These are phyloP conservation scores for Cryptophagus acutangulus DNA, from an alignment of 2,888 invertebrate species.

Conservation along the genomic window DNA sequence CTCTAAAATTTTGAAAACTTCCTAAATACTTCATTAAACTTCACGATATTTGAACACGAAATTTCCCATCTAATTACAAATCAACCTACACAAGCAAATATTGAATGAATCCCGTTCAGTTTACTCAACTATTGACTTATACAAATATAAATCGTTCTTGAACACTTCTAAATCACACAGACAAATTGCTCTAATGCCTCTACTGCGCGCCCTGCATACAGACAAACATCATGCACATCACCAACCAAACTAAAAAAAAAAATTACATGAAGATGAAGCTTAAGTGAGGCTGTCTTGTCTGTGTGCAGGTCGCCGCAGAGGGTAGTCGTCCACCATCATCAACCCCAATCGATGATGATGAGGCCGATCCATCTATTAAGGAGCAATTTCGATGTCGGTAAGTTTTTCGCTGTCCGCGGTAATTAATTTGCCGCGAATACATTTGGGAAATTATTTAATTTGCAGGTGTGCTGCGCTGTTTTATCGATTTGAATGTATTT, in stretches of 20 bases:
- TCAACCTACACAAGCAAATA: no score
- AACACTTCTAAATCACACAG: background rate
- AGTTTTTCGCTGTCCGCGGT: constrained; percentile 4
- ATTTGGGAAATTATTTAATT: constrained; percentile 11
- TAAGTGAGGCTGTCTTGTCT: constrained; percentile 55
- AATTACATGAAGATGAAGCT: constrained; percentile 22
- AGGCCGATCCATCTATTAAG: constrained; percentile 2
- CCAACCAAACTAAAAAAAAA: constrained; percentile 36
- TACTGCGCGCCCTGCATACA: constrained; percentile 47
- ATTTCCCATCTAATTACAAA: background rate
- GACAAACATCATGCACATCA: constrained; percentile 51
- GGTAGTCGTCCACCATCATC: constrained; percentile 19
- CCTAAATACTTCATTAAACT: no score
- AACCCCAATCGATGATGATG: constrained; percentile 6
- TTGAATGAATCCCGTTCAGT: no score
- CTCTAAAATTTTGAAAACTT: no score
- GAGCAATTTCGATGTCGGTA: background rate
- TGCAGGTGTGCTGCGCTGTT: background rate
- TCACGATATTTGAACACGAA: background rate
- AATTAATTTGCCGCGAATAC: constrained; percentile 9
- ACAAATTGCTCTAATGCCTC: constrained; percentile 8
- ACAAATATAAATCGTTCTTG: background rate
- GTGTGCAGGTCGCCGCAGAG: constrained; percentile 55
- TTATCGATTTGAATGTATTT: no score
- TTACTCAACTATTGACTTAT: no score